Conservation (phyloP, 2,113 vertebrate species). For the Glaucomys volans region DNA sequence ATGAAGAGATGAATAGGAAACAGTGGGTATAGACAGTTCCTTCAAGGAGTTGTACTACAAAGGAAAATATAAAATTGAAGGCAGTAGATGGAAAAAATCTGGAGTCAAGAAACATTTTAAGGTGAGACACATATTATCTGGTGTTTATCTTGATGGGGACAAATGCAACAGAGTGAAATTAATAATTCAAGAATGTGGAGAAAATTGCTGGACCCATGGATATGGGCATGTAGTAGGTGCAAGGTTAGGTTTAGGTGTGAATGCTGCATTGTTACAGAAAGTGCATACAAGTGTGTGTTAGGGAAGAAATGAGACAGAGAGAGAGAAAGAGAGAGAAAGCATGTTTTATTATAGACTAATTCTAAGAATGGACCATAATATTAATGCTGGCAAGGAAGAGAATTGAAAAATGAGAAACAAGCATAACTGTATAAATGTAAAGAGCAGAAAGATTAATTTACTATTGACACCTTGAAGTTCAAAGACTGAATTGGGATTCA, state of each 20-base stretch:
- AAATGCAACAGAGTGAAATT: neutral
- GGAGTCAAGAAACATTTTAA: neutral
- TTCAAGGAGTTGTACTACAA: neutral
- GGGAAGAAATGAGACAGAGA: neutral
- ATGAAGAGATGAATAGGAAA: neutral
- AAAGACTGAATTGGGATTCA: neutral
- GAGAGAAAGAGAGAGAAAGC: neutral
- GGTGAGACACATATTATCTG: neutral
- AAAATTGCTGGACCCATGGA: neutral
- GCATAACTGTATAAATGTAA: neutral
- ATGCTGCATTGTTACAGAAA: neutral
- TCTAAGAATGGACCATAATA: conserved; percentile 23
- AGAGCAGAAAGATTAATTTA: neutral
- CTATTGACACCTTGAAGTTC: neutral
- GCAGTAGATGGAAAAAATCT: neutral
- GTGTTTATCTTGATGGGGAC: neutral
- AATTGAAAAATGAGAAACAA: neutral
- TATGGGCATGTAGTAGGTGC: neutral
- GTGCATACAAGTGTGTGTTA: no score
- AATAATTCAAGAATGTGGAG: neutral
- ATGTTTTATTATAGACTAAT: neutral
- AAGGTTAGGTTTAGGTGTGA: neutral
- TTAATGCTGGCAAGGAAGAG: neutral
- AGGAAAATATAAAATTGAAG: neutral
- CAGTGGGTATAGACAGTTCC: neutral